Evolutionary conservation across 2,113 vertebrate species (phyloP), one percentile per base, ranked within the genome.

Genomic region (Halcyon malimbica): DNA sequence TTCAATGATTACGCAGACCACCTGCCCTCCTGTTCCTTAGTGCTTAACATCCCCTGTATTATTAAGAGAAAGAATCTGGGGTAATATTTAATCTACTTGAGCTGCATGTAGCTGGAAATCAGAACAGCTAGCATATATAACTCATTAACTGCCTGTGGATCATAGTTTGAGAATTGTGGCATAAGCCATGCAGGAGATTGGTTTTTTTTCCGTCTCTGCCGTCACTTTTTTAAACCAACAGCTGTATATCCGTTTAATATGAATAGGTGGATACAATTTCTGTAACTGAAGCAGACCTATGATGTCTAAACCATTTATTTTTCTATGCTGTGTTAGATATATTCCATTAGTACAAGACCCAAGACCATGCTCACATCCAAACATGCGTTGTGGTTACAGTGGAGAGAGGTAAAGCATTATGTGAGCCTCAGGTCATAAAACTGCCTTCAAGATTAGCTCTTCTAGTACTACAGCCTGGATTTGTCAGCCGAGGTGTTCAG

Each of bases 1-100:
- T 59, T 92, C 57, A 78, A 0, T 19, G 41, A 77, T 60, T 93
- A 83, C 42, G 77, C 77, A 89, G 83, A 94, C 69, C 73, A 96
- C 67, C 87, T 94, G 89, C 77, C 80, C 57, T 94, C 77, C 73
- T 82, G 70, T 85, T 94, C 42, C 60, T 46, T 26, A 93, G 51
- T 75, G 69, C 76, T 90, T 62, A 80, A 74, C 5, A 10, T 74
- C 71, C 59, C 35, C 83, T 77, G n/a, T 81, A 75, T 80, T 87
- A 90, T 42, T 83, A 64, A 21, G 37, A 85, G 23, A 76, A 89
- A 94, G 59, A 90, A 75, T 85, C 50, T 42, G 10, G 33, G 77
- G 74, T 74, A 85, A 33, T 78, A 89, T 26, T 90, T 59, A 63
- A 82, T 91, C 69, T 73, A 68, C 81, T 89, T 87, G 71, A 94